Evolutionary conservation across 2,888 invertebrate genomes (phyloP), one percentile per base, ranked within the genome.

Genomic region (Amphiduros pacificus): DNA sequence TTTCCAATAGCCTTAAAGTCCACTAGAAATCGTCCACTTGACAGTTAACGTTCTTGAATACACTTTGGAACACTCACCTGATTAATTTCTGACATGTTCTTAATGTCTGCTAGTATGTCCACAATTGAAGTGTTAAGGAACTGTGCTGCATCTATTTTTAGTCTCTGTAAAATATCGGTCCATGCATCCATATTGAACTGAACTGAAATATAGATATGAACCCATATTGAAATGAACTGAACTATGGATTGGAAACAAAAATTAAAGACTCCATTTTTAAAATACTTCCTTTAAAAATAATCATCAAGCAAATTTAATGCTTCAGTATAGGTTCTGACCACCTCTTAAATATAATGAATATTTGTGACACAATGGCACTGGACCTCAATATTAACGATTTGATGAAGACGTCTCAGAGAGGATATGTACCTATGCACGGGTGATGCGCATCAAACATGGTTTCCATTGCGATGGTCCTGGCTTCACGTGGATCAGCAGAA

Each of bases 391-490:
- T n/a, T n/a, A n/a, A n/a, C n/a, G n/a, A n/a, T n/a, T n/a, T n/a
- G n/a, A n/a, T n/a, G n/a, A n/a, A n/a, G n/a, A n/a, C n/a, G n/a
- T n/a, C n/a, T n/a, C n/a, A n/a, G n/a, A n/a, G n/a, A n/a, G n/a
- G n/a, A n/a, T n/a, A n/a, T n/a, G 72, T 74, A 85, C 85, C 77
- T 41, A 91, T 86, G 41, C 87, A 86, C 1, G 91, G 91, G 82
- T 93, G 90, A 82, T 94, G 92, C 55, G 89, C 87, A 48, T 90
- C 87, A 17, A 90, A 84, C 28, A 95, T 79, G 4, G 89, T 85
- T 62, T 89, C 89, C 60, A 90, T 77, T 0, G 88, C 88, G 52
- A 92, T 79, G 9, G 82, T 76, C 69, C 89, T 85, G 0, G 87
- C 84, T 76, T 90, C 89, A 71, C 85, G 84, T 52, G 76, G 63